Conservation (phyloP, 2,888 invertebrate genomes). For the Selenia dentaria region DNA sequence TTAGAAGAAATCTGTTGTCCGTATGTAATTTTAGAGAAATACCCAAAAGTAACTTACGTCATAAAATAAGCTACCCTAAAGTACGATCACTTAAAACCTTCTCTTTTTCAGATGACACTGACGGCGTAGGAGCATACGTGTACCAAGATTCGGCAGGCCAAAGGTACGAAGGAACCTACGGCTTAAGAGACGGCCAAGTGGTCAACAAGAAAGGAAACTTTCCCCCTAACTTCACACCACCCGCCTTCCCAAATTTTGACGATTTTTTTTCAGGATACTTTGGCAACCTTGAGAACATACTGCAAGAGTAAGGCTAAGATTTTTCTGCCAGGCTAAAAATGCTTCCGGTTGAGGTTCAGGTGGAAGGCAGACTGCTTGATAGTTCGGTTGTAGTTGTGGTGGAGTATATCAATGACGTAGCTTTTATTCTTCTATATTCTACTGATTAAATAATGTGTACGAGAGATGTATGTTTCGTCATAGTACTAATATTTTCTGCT, state of each 20-base stretch:
- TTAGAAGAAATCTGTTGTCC: no score
- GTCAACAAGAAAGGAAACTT: constrained; percentile 36
- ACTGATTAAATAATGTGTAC: no score
- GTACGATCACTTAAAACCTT: no score
- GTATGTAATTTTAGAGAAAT: no score
- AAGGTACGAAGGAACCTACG: constrained; percentile 74
- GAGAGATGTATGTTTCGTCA: no score
- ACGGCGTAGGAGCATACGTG: constrained; percentile 62
- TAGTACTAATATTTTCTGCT: no score
- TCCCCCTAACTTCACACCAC: constrained; percentile 32
- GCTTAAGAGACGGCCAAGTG: constrained; percentile 52
- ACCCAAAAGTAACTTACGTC: no score
- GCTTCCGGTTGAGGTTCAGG: constrained; percentile 63
- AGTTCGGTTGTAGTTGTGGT: constrained; percentile 3
- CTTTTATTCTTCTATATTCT: no score
- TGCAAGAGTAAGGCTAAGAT: constrained; percentile 67
- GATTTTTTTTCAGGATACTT: constrained; percentile 68
- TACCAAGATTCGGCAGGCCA: constrained; percentile 68
- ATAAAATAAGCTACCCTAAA: no score
- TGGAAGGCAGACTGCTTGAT: neutral
- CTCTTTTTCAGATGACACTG: constrained; percentile 32
- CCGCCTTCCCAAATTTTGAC: constrained; percentile 43
- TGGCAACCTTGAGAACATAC: constrained; percentile 59
- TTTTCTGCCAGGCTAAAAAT: constrained; percentile 33
- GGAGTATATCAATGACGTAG: neutral